Evolutionary conservation across 2,888 invertebrate species (phyloP).

Genomic region (Polymixis flavicincta): DNA sequence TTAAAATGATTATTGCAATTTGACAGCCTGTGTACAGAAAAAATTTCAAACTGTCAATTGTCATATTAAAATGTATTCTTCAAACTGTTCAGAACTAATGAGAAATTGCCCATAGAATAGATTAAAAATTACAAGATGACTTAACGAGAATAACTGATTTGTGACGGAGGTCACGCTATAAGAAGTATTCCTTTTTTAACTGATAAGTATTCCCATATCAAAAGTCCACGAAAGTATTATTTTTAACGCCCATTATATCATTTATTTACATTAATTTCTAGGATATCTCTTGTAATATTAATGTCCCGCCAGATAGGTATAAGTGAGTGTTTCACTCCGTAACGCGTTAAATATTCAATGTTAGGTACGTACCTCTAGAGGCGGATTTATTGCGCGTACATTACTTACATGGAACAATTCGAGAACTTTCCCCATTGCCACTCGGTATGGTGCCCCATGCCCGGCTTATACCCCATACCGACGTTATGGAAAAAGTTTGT

Average conservation of each 20-base stretch:
- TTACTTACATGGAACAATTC: conserved; percentile 73
- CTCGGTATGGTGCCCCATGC: conserved; percentile 23
- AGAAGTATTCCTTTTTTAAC: neutral
- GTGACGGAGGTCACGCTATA: neutral
- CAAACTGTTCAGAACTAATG: too few relatives aligned
- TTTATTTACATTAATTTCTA: conserved; percentile 8
- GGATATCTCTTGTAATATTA: conserved; percentile 39
- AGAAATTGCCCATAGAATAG: neutral
- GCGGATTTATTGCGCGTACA: conserved; percentile 71
- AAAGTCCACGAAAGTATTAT: neutral
- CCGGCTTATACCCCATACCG: conserved; percentile 23
- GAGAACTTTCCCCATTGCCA: conserved; percentile 71
- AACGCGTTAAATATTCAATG: conserved; percentile 79
- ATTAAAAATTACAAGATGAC: neutral
- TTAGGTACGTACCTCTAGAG: conserved; percentile 61
- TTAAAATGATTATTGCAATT: neutral
- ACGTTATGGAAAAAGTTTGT: conserved; percentile 43
- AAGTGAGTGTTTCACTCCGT: conserved; percentile 68
- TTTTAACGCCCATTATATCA: neutral
- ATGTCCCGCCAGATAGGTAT: conserved; percentile 50
- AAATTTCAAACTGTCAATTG: neutral
- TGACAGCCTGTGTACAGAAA: neutral
- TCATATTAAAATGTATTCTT: too few relatives aligned
- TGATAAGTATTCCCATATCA: neutral
- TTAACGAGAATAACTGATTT: neutral